Evolutionary conservation across 2,113 vertebrate species (phyloP).

Genomic region (Dicrurus megarhynchus): DNA sequence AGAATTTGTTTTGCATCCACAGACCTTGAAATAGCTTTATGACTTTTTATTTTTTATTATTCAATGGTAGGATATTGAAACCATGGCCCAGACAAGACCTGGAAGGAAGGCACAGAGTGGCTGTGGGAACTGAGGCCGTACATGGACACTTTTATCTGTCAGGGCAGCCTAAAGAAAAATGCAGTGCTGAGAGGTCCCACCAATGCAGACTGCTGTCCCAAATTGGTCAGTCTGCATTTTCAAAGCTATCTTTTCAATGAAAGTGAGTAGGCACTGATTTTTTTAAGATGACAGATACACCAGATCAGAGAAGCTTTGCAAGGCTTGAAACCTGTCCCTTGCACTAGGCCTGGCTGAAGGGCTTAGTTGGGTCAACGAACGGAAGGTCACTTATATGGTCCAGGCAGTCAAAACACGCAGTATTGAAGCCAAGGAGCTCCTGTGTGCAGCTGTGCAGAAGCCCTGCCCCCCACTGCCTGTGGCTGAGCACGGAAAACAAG

Average conservation of each 20-base stretch:
- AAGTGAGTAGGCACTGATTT: not conserved
- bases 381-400: not conserved
- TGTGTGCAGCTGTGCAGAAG: not conserved
- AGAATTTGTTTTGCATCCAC: not conserved
- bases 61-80: not conserved
- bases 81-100: not conserved
- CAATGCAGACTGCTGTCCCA: not conserved
- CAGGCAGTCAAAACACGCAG: rapidly evolving
- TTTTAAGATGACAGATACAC: not conserved
- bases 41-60: not conserved
- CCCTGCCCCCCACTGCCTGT: not conserved
- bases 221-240: not conserved
- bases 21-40: not conserved
- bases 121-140: not conserved
- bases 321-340: not conserved
- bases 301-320: not conserved
- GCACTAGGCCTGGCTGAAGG: not conserved
- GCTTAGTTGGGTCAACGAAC: not conserved
- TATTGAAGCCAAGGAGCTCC: not conserved
- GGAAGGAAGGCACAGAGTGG: not conserved
- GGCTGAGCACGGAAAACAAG: not conserved
- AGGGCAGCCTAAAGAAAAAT: not conserved
- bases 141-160: not conserved
- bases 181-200: not conserved
- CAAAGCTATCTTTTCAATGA: not conserved